These are phyloP conservation scores for Xiphorhynchus erythropygius DNA, from an alignment of 2,797 vertebrate species.

Conservation along the genomic window DNA sequence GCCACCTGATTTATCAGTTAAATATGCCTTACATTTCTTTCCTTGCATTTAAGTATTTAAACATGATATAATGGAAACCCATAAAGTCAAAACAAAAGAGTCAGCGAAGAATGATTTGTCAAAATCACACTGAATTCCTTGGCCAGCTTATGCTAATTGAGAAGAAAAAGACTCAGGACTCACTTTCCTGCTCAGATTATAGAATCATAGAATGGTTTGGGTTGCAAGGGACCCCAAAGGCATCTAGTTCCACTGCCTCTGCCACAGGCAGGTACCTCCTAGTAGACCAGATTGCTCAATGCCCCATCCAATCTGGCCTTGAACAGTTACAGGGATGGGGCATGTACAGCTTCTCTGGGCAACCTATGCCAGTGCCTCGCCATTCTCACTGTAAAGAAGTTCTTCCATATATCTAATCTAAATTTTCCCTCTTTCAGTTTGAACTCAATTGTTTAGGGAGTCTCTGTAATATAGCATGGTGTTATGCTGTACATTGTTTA, in stretches of 20 bases:
- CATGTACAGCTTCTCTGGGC: background rate
- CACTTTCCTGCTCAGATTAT: background rate
- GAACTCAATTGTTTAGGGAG: background rate
- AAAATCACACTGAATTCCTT: background rate
- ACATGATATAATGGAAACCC: background rate
- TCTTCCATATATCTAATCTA: background rate
- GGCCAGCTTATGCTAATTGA: background rate
- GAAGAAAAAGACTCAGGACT: background rate
- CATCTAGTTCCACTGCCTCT: background rate
- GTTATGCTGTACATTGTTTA: background rate
- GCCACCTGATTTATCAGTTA: constrained; percentile 4
- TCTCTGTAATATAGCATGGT: background rate
- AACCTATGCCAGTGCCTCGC: background rate
- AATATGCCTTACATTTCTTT: constrained; percentile 5
- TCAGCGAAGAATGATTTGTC: background rate
- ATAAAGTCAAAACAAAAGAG: constrained; percentile 19
- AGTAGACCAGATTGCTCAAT: background rate
- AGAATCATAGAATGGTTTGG: background rate
- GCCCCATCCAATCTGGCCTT: background rate
- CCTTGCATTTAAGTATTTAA: background rate
- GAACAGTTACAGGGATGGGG: background rate
- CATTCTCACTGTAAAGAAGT: background rate
- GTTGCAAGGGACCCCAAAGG: background rate
- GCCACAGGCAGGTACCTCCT: background rate
- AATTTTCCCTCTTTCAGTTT: background rate